Evolutionary conservation across 2,888 invertebrate genomes (phyloP).

Genomic region (Plebejus argus): DNA sequence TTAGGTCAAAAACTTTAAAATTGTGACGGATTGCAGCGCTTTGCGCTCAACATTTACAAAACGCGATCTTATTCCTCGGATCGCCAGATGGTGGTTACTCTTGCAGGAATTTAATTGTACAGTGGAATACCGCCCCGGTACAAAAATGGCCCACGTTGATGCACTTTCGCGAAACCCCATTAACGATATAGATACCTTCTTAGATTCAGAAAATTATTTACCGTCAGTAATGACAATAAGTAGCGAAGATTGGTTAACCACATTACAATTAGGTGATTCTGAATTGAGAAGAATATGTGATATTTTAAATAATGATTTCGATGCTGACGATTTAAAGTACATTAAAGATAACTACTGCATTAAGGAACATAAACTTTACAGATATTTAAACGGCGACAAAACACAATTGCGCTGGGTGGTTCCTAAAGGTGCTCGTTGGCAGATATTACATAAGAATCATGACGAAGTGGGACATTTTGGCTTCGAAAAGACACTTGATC

Average conservation of each 20-base stretch:
- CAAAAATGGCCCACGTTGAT: no score
- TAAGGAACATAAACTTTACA: conserved; percentile 39
- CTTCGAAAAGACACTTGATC: conserved; percentile 42
- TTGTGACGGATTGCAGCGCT: conserved; percentile 9
- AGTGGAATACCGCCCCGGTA: conserved; percentile 38
- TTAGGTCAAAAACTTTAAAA: conserved; percentile 22
- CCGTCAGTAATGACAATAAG: conserved; percentile 37
- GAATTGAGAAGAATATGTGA: conserved; percentile 39
- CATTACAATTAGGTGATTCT: conserved; percentile 38
- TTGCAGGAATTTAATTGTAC: conserved; percentile 42
- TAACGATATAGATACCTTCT: neutral
- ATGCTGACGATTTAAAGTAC: conserved; percentile 36
- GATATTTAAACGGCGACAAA: conserved; percentile 22
- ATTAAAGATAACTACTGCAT: conserved; percentile 42
- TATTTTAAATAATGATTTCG: conserved; percentile 35
- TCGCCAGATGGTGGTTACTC: conserved; percentile 44
- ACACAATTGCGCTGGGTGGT: conserved; percentile 48
- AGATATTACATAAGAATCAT: conserved; percentile 52
- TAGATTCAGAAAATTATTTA: conserved; percentile 35
- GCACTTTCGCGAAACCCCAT: no score
- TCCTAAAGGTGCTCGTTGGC: conserved; percentile 47
- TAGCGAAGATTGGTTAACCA: conserved; percentile 39
- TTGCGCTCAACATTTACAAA: conserved; percentile 34
- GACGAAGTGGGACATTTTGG: conserved; percentile 49
- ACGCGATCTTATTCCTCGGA: conserved; percentile 41